Conservation (phyloP, 2,888 invertebrate genomes). For the Eutolmus rufibarbis region DNA sequence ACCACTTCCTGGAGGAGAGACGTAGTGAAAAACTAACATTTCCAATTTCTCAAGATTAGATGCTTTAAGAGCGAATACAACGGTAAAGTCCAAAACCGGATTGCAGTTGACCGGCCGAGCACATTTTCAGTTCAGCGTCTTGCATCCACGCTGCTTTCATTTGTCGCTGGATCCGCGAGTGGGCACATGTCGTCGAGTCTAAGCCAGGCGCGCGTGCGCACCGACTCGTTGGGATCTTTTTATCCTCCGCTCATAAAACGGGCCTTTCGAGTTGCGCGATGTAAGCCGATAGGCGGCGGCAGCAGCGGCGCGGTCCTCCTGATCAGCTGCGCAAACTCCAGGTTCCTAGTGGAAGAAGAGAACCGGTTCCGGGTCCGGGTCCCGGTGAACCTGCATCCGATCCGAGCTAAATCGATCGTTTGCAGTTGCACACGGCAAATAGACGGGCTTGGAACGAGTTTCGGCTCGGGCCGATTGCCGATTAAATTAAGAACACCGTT, state of each 20-base stretch:
- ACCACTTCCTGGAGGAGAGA: not conserved
- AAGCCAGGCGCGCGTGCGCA: not conserved
- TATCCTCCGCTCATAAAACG: not conserved
- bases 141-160: not conserved
- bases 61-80: not conserved
- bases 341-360: not conserved
- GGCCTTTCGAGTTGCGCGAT: not conserved
- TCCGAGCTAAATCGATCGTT: not conserved
- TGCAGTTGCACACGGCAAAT: not conserved
- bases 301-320: not conserved
- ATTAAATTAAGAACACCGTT: not conserved
- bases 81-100: constrained; percentile 27
- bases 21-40: not conserved
- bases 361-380: not conserved
- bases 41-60: not conserved
- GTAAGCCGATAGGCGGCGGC: not conserved
- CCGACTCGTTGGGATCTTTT: not conserved
- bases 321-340: not conserved
- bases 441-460: not conserved
- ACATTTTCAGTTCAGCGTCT: not conserved
- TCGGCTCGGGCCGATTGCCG: not conserved
- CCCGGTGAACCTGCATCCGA: not conserved
- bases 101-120: not conserved
- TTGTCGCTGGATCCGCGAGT: not conserved
- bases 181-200: not conserved